phyloP scores from a whole-genome alignment of 92 coral and sea anemone genomes.

The Diadumene lineata region DNA sequence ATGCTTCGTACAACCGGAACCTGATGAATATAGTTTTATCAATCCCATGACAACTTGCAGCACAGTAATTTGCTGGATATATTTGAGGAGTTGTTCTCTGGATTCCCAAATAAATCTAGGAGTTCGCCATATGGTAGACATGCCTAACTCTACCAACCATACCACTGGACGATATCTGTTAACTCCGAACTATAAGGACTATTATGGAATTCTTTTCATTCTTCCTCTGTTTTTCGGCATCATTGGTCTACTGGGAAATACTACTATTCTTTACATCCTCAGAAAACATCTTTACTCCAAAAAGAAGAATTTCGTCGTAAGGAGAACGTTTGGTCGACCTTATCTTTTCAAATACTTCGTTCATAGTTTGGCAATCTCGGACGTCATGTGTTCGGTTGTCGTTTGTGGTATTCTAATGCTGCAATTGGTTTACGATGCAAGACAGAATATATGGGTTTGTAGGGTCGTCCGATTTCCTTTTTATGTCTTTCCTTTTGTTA shows the following conservation, averaged over 20 bases:
- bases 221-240: background rate
- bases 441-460: constrained; percentile 10
- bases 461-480: background rate
- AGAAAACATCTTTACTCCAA: background rate
- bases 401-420: background rate
- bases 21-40: too few species aligned
- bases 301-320: background rate
- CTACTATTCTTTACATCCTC: background rate
- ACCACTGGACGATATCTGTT: background rate
- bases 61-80: too few species aligned
- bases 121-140: too few species aligned
- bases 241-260: background rate
- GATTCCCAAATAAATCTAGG: too few species aligned
- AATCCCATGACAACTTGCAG: too few species aligned
- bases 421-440: background rate
- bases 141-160: background rate
- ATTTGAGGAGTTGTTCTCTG: too few species aligned
- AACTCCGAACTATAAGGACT: background rate
- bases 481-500: background rate
- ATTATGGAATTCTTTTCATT: background rate
- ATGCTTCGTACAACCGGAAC: too few species aligned
- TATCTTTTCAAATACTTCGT: background rate
- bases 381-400: background rate
- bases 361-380: constrained; percentile 5
- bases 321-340: background rate